Conservation (phyloP, 2,888 invertebrate species). For the Caprella mutica region DNA sequence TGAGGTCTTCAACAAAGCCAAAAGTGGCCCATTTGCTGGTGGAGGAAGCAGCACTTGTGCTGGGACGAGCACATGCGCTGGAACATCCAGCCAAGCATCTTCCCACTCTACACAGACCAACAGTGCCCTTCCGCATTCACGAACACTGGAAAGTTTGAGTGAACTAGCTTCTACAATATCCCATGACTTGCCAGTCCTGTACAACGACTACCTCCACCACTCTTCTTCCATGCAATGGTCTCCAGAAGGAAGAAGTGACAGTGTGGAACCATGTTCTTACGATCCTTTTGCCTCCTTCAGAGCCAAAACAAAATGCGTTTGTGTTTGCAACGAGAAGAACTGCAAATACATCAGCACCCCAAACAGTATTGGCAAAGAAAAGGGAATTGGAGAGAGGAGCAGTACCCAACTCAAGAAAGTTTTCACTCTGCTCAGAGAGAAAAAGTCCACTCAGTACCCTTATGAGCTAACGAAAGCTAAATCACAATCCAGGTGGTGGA, state of each 20-base stretch:
- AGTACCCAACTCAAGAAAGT: slow-evolving; percentile 1
- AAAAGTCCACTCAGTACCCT: background rate
- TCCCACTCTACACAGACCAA: background rate
- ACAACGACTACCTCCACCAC: slow-evolving; percentile 6
- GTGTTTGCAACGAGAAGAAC: slow-evolving; percentile 25
- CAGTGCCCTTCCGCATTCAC: background rate
- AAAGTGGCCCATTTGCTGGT: background rate
- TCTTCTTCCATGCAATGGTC: slow-evolving; percentile 5
- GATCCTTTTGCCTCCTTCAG: background rate
- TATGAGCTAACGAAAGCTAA: slow-evolving; percentile 1
- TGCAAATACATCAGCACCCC: slow-evolving; percentile 22
- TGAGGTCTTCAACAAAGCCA: slow-evolving; percentile 8
- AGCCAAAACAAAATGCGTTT: slow-evolving; percentile 16
- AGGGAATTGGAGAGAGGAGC: background rate
- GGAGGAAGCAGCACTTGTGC: background rate
- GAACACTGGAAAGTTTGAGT: slow-evolving; percentile 3
- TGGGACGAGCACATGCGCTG: background rate
- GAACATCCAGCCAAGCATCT: background rate
- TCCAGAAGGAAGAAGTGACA: slow-evolving; percentile 1
- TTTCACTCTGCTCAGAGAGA: slow-evolving; percentile 2
- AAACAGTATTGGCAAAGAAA: slow-evolving; percentile 8
- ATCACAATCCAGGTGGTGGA: background rate
- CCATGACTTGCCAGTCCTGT: background rate
- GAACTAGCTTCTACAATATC: slow-evolving; percentile 4
- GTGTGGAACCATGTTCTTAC: background rate